phyloP scores from a whole-genome alignment of 2,113 vertebrate genomes.

The Grammomys dolichurus region DNA sequence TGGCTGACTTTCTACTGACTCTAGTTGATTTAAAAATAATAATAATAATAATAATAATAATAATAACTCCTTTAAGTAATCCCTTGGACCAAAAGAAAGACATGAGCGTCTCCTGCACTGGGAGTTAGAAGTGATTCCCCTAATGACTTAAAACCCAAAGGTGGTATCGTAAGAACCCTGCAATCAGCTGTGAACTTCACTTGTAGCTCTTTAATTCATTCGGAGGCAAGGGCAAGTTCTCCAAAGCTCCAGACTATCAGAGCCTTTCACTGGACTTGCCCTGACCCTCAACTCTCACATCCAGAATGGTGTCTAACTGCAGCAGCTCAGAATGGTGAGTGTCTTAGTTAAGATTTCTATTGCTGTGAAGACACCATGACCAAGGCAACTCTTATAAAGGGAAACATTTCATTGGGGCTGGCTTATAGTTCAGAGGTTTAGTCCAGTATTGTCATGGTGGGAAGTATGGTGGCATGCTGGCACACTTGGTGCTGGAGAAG shows the following conservation, averaged over 20 bases:
- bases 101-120: background rate
- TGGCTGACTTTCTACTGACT: background rate
- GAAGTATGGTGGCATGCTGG: background rate
- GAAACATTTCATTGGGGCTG: background rate
- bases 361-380: background rate
- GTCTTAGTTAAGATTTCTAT: background rate
- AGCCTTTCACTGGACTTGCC: background rate
- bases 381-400: background rate
- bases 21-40: background rate
- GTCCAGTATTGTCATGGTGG: background rate
- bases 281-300: background rate
- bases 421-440: background rate
- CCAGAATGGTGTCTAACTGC: background rate
- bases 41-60: too few species aligned
- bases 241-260: background rate
- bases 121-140: background rate
- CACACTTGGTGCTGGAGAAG: background rate
- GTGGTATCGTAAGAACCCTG: background rate
- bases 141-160: background rate
- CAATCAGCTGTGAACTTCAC: background rate
- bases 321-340: background rate
- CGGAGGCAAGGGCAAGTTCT: background rate
- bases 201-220: background rate
- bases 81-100: background rate
- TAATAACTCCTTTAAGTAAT: background rate